Percentiles rank a stretch among this genome's conserved stretches.
Conservation (phyloP, 2,797 vertebrate species). For the Chelmon rostratus region DNA sequence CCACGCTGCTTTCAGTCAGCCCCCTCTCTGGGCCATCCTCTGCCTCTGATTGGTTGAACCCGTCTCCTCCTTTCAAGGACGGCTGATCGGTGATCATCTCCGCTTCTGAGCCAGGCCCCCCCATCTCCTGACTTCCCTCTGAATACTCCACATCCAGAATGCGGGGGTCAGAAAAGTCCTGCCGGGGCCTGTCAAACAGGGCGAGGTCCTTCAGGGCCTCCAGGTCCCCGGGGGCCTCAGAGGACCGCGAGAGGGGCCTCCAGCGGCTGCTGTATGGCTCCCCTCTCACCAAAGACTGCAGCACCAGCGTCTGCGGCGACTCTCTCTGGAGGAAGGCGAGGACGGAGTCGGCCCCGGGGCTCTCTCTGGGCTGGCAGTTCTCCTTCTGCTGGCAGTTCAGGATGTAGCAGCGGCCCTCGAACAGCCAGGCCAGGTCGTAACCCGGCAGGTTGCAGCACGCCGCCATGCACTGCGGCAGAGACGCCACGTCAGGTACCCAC, state of each 20-base stretch:
- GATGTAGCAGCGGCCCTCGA: constrained; percentile 90
- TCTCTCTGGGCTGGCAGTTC: constrained; percentile 87
- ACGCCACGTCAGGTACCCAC: constrained; percentile 85
- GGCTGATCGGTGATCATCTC: constrained; percentile 76
- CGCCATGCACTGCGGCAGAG: constrained; percentile 84
- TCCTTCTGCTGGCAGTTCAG: constrained; percentile 89
- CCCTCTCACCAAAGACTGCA: constrained; percentile 83
- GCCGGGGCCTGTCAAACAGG: constrained; percentile 79
- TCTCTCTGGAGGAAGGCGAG: constrained; percentile 89
- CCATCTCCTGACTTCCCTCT: constrained; percentile 82
- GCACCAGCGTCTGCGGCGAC: constrained; percentile 79
- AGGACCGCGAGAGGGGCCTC: constrained; percentile 46
- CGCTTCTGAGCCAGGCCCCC: constrained; percentile 52
- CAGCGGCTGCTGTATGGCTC: constrained; percentile 79
- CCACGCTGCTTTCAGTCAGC: constrained; percentile 19
- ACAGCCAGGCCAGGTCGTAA: constrained; percentile 93
- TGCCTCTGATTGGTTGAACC: constrained; percentile 82
- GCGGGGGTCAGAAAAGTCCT: constrained; percentile 73
- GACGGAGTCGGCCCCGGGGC: constrained; percentile 85
- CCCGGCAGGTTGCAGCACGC: constrained; percentile 89
- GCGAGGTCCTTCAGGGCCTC: constrained; percentile 82
- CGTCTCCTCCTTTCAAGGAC: constrained; percentile 63
- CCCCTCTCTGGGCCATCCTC: constrained; percentile 47
- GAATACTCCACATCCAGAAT: constrained; percentile 79
- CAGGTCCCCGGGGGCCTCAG: constrained; percentile 65